phyloP scores from a whole-genome alignment of 1,140 invertebrate species.

The Apis florea region DNA sequence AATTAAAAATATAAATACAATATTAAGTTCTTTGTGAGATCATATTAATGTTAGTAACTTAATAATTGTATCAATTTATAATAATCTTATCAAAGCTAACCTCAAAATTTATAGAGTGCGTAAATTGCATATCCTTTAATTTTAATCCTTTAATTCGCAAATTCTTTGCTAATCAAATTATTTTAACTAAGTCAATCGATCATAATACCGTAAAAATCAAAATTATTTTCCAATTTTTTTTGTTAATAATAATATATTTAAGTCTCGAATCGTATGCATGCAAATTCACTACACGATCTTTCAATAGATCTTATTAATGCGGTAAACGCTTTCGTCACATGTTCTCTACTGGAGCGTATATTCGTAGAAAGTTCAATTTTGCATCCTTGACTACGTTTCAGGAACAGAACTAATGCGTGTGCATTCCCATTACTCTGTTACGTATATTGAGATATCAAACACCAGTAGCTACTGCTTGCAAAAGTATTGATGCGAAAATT shows the following conservation, averaged over 20 bases:
- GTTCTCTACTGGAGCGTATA: conserved; percentile 27
- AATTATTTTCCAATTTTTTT: not conserved
- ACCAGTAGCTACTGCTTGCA: conserved; percentile 1
- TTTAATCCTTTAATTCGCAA: too few relatives aligned
- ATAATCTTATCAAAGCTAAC: not conserved
- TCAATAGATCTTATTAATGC: not conserved
- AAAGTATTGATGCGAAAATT: conserved; percentile 29
- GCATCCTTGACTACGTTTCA: conserved; percentile 41
- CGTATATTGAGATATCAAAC: conserved; percentile 31
- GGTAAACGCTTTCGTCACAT: conserved; percentile 30
- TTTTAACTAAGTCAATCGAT: not conserved
- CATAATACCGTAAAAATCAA: not conserved
- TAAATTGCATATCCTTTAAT: not conserved
- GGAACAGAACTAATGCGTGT: not conserved
- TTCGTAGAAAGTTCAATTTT: conserved; percentile 54
- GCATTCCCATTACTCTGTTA: not conserved
- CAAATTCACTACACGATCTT: not conserved
- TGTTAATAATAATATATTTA: not conserved
- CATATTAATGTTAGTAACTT: too few relatives aligned
- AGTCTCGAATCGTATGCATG: not conserved
- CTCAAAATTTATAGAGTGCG: too few relatives aligned
- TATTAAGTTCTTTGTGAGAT: too few relatives aligned
- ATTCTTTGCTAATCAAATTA: not conserved
- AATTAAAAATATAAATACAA: too few relatives aligned
- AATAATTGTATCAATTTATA: too few relatives aligned